Evolutionary conservation across 2,113 vertebrate genomes (phyloP).

Genomic region (Marmota flaviventris): DNA sequence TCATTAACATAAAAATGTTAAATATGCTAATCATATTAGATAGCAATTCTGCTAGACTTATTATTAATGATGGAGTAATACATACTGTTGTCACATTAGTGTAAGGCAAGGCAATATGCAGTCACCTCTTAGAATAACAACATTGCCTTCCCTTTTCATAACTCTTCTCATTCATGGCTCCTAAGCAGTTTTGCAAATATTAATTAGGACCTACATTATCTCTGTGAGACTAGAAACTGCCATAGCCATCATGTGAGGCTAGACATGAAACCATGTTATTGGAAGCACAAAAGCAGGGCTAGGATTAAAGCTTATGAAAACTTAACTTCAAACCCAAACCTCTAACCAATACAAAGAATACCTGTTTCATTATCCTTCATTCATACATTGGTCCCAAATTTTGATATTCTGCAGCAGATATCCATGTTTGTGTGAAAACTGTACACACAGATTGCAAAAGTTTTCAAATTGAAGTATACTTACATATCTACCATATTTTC

Average conservation of each 20-base stretch:
- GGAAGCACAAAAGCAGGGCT: neutral
- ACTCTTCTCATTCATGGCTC: slow-evolving; percentile 51
- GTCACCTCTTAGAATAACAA: slow-evolving; percentile 36
- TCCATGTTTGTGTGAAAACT: neutral
- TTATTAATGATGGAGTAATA: slow-evolving; percentile 19
- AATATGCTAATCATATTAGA: slow-evolving; percentile 25
- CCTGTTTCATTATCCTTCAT: neutral
- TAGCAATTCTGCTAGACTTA: neutral
- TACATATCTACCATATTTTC: neutral
- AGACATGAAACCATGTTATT: neutral
- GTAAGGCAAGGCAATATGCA: neutral
- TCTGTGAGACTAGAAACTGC: neutral
- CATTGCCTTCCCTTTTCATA: neutral
- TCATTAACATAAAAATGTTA: slow-evolving; percentile 63
- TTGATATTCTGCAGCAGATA: neutral
- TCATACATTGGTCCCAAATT: neutral
- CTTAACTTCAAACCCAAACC: neutral
- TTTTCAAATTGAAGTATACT: neutral
- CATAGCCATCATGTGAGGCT: neutral
- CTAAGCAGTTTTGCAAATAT: slow-evolving; percentile 41
- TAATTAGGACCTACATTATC: slow-evolving; percentile 39
- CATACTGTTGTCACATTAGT: slow-evolving; percentile 18
- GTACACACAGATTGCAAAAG: neutral
- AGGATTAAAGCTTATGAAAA: neutral
- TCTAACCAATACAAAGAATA: neutral